Conservation (phyloP, 2,888 invertebrate species). For the Sipunculus nudus region DNA sequence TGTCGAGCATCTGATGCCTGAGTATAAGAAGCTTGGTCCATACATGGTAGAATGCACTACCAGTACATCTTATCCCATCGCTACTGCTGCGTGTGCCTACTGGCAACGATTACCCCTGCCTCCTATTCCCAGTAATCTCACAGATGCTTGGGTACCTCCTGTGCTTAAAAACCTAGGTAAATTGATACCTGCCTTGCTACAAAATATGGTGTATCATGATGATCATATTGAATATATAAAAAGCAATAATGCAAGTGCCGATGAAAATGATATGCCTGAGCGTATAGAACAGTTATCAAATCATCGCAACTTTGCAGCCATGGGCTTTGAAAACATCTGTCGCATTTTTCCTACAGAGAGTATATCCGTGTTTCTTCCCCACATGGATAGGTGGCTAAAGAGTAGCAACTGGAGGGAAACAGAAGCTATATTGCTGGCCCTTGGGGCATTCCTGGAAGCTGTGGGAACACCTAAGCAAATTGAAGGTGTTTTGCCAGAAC, state of each 20-base stretch:
- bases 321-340: conserved; percentile 33
- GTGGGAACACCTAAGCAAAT: conserved; percentile 30
- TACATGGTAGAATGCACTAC: conserved; percentile 23
- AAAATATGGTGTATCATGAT: conserved; percentile 25
- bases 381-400: conserved; percentile 17
- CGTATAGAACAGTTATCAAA: conserved; percentile 21
- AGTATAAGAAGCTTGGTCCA: conserved; percentile 18
- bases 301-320: conserved; percentile 28
- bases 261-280: not conserved
- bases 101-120: conserved; percentile 31
- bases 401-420: conserved; percentile 26
- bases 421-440: conserved; percentile 28
- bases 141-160: conserved; percentile 28
- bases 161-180: conserved; percentile 20
- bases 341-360: conserved; percentile 28
- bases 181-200: conserved; percentile 26
- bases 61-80: conserved; percentile 8
- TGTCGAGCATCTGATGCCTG: conserved; percentile 18
- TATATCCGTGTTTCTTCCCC: conserved; percentile 18
- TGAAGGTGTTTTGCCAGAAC: conserved; percentile 16
- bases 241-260: not conserved
- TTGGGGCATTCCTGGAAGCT: conserved; percentile 31
- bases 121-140: conserved; percentile 24
- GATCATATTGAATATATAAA: conserved; percentile 22
- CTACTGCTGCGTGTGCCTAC: conserved; percentile 30